Conservation (phyloP, 2,797 vertebrate species). For the Vireo griseus region DNA sequence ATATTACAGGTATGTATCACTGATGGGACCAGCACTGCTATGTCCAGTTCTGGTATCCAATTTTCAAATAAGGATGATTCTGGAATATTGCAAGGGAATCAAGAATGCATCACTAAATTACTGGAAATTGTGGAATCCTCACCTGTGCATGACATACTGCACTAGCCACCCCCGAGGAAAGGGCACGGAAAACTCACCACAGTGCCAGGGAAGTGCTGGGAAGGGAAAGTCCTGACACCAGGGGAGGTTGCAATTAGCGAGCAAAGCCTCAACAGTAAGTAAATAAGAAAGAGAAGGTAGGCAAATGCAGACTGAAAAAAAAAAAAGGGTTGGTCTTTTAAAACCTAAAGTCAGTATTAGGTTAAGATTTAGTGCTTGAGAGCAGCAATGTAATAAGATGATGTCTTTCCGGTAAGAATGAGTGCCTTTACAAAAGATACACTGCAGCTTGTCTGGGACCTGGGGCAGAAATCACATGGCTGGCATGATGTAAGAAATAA, state of each 20-base stretch:
- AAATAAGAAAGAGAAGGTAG: background rate
- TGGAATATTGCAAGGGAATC: background rate
- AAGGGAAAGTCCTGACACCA: background rate
- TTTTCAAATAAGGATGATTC: background rate
- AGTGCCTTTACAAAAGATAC: background rate
- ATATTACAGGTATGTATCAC: constrained; percentile 10
- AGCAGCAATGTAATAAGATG: background rate
- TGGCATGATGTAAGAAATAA: background rate
- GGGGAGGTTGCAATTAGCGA: background rate
- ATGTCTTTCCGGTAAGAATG: background rate
- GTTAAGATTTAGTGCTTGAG: background rate
- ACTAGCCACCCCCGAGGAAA: background rate
- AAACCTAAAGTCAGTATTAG: background rate
- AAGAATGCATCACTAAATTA: background rate
- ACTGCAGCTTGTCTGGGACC: background rate
- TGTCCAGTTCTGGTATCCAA: background rate
- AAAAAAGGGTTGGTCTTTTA: background rate
- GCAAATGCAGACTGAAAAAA: background rate
- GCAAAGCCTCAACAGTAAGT: background rate
- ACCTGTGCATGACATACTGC: background rate
- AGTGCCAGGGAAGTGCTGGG: background rate
- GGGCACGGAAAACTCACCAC: background rate
- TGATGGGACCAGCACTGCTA: background rate
- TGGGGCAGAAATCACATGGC: background rate
- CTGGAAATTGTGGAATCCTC: background rate